Percentiles rank a stretch among this genome's conserved stretches.
Evolutionary conservation across 2,797 vertebrate species (phyloP).

Genomic region (Falco concolor): DNA sequence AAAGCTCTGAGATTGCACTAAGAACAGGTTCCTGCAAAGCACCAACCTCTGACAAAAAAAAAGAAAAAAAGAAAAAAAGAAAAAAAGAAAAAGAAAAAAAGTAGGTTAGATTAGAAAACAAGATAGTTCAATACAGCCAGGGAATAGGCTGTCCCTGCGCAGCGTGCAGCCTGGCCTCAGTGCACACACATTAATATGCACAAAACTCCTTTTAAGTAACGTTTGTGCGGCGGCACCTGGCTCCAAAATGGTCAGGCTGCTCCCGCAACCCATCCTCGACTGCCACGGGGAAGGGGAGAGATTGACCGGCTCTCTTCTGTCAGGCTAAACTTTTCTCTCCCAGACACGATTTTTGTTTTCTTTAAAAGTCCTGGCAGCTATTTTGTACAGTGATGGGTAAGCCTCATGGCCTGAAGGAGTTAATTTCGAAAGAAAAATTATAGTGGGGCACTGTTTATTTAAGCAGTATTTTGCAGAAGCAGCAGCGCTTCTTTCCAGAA

Average conservation of each 20-base stretch:
- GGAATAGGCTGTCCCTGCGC: neutral
- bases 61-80: neutral
- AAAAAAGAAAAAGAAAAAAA: neutral
- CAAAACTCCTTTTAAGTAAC: conserved; percentile 30
- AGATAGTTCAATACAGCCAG: conserved; percentile 32
- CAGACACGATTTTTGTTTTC: neutral
- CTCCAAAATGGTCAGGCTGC: neutral
- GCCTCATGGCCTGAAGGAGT: conserved; percentile 37
- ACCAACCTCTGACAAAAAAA: neutral
- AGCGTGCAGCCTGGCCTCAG: neutral
- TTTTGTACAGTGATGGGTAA: neutral
- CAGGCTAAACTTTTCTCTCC: neutral
- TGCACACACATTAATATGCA: neutral
- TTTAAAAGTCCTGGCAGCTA: neutral
- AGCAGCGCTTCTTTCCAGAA: neutral
- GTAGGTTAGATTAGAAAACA: conserved; percentile 59
- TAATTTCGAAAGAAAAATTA: conserved; percentile 44
- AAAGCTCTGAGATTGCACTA: conserved; percentile 10
- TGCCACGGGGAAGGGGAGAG: neutral
- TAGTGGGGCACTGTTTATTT: conserved; percentile 27
- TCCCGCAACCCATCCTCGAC: neutral
- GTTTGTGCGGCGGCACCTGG: neutral
- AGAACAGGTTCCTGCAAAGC: conserved; percentile 43
- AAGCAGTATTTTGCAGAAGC: neutral
- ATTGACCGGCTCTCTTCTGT: neutral